These are phyloP conservation scores for Bemisia tabaci DNA, from an alignment of 1,140 invertebrate species.

Conservation along the genomic window DNA sequence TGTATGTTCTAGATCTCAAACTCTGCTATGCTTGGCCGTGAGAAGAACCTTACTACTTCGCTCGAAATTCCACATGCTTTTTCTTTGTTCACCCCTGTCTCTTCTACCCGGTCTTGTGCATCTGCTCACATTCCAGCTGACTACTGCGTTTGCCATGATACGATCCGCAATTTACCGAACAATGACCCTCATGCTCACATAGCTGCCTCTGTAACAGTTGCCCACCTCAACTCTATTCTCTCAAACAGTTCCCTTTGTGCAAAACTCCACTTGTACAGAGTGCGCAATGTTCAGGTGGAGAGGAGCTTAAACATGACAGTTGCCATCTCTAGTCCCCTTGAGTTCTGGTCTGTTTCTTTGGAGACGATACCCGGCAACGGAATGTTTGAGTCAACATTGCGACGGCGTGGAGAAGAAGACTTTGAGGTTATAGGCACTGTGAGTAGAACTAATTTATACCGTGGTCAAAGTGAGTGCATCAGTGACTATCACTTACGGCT, in stretches of 20 bases:
- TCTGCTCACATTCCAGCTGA: slow-evolving; percentile 33
- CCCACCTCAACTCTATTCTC: background rate
- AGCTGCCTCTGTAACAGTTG: background rate
- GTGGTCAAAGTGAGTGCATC: slow-evolving; percentile 20
- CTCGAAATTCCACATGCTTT: background rate
- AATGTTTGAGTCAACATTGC: slow-evolving; percentile 22
- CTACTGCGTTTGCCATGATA: slow-evolving; percentile 34
- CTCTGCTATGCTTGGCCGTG: background rate
- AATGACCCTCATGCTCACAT: background rate
- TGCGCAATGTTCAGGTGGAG: background rate
- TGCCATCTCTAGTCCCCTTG: background rate
- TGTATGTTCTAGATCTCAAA: background rate
- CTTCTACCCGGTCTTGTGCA: slow-evolving; percentile 32
- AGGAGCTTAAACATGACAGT: too few relatives aligned
- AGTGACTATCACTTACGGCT: background rate
- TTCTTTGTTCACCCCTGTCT: slow-evolving; percentile 22
- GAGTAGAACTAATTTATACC: slow-evolving; percentile 20
- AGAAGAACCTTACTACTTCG: background rate
- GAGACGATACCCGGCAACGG: slow-evolving; percentile 19
- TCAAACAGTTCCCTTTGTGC: background rate
- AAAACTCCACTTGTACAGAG: background rate
- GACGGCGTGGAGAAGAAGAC: background rate
- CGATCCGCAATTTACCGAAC: background rate
- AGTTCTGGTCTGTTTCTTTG: slow-evolving; percentile 12
- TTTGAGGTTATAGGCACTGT: slow-evolving; percentile 15